Evolutionary conservation across 2,888 invertebrate genomes (phyloP), one percentile per base, ranked within the genome.

Genomic region (Dendrolimus pini): DNA sequence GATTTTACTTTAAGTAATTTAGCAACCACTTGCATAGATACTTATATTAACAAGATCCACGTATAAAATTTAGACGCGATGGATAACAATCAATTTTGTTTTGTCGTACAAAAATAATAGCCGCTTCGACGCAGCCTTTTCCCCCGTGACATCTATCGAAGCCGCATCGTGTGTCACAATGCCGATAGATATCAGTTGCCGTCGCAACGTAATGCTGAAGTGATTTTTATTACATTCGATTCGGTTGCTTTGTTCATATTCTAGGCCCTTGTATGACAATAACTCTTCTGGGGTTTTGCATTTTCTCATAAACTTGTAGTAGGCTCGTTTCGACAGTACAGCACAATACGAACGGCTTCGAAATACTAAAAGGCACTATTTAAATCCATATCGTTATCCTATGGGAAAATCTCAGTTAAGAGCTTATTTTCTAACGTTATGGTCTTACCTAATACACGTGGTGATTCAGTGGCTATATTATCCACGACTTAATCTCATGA

Each of bases 221-320:
- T 88, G 88, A 89, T 89, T 89, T 86, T 89, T 89, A 89, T 89
- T 85, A 85, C 85, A 82, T 88, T 88, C 83, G 86, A 85, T 86
- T 83, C 85, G 85, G 82, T 85, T 82, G 87, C 85, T 87, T 86
- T 85, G 85, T 86, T 85, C 84, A 81, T 84, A 82, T 82, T 80
- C 74, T 68, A 72, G 72, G 71, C 75, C 77, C 73, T 79, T 75
- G 71, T 73, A 74, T 72, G 75, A 75, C 78, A 77, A 80, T 80
- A 81, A 78, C 72, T 78, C 74, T 77, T 71, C 66, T 66, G 67
- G 68, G 72, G 72, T 73, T 77, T 71, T 72, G 72, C 67, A 6
- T 47, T 47, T 47, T 12, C 47, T 47, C 12, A 47, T 47, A 47
- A 47, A 47, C 47, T 47, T 47, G 47, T 3, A 47, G 47, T 30